phyloP scores from a whole-genome alignment of 1,140 invertebrate genomes.

The Megathymus violae region DNA sequence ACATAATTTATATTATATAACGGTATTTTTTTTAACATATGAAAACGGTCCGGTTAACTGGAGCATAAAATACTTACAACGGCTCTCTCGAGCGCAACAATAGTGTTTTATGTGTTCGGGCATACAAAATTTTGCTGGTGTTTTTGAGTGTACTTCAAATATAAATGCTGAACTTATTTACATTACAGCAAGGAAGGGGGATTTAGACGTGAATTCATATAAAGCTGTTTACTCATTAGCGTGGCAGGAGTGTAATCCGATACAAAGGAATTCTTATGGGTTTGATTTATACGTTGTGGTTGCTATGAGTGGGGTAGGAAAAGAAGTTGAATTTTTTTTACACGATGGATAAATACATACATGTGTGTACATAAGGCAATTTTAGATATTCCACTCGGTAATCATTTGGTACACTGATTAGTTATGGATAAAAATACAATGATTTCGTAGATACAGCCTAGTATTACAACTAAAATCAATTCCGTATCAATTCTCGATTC shows the following conservation, averaged over 20 bases:
- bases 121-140: slow-evolving; percentile 19
- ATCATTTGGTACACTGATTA: too few species aligned
- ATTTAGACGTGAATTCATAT: slow-evolving; percentile 15
- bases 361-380: too few species aligned
- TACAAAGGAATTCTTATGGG: slow-evolving; percentile 32
- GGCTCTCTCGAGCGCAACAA: slow-evolving; percentile 56
- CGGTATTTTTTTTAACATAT: slow-evolving; percentile 46
- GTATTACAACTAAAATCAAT: too few species aligned
- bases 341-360: not conserved
- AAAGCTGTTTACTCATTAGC: slow-evolving; percentile 17
- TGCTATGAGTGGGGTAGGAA: not conserved
- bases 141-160: slow-evolving; percentile 21
- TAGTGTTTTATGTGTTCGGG: slow-evolving; percentile 51
- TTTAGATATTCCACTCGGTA: too few species aligned
- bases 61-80: slow-evolving; percentile 63
- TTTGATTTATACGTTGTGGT: slow-evolving; percentile 21
- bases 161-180: slow-evolving; percentile 21
- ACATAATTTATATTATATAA: slow-evolving; percentile 36
- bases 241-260: slow-evolving; percentile 22
- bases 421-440: too few species aligned
- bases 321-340: slow-evolving; percentile 13
- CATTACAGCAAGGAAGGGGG: slow-evolving; percentile 1
- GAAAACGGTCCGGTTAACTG: slow-evolving; percentile 52
- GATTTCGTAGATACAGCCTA: too few species aligned
- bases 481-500: too few species aligned